A percentile compares a stretch with the other conserved stretches of the same genome.
Evolutionary conservation across 2,888 invertebrate genomes (phyloP).

Genomic region (Hypsopygia costalis): DNA sequence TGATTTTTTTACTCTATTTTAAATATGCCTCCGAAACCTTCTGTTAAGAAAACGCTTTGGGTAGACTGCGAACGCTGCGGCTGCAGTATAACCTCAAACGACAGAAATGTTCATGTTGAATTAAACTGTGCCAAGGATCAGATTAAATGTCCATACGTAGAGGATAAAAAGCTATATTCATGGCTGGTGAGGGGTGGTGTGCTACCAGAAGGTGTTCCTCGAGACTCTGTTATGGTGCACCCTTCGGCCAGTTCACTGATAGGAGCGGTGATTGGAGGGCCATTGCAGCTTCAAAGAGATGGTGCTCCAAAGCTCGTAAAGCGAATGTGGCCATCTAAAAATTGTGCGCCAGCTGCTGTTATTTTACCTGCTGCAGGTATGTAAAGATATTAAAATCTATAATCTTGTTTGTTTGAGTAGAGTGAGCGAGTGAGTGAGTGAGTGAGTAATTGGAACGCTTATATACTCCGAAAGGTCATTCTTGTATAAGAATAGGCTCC

Average conservation of each 20-base stretch:
- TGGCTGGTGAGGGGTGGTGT: conserved; percentile 60
- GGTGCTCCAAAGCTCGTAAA: conserved; percentile 60
- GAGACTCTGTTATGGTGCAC: conserved; percentile 61
- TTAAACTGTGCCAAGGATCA: conserved; percentile 73
- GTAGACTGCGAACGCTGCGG: conserved; percentile 83
- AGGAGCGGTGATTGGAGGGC: conserved; percentile 62
- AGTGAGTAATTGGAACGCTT: no score
- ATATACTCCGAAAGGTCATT: no score
- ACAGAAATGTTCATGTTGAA: conserved; percentile 75
- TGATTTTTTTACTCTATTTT: no score
- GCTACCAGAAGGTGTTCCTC: conserved; percentile 56
- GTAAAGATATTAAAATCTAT: conserved; percentile 9
- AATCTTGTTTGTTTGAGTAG: no score
- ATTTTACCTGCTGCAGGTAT: conserved; percentile 64
- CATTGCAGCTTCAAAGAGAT: conserved; percentile 50
- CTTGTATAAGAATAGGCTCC: no score
- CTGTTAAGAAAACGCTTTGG: conserved; percentile 80
- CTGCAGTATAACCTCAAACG: conserved; percentile 78
- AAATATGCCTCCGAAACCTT: conserved; percentile 65
- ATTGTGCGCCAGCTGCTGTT: conserved; percentile 64
- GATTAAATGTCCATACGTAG: conserved; percentile 65
- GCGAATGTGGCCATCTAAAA: conserved; percentile 71
- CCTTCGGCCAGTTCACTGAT: conserved; percentile 60
- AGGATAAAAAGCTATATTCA: conserved; percentile 44
- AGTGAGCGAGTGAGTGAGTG: no score